A percentile compares a stretch with the other conserved stretches of the same genome.
Evolutionary conservation across 1,140 invertebrate species (phyloP).

Genomic region (Pseudomyrmex sp.): DNA sequence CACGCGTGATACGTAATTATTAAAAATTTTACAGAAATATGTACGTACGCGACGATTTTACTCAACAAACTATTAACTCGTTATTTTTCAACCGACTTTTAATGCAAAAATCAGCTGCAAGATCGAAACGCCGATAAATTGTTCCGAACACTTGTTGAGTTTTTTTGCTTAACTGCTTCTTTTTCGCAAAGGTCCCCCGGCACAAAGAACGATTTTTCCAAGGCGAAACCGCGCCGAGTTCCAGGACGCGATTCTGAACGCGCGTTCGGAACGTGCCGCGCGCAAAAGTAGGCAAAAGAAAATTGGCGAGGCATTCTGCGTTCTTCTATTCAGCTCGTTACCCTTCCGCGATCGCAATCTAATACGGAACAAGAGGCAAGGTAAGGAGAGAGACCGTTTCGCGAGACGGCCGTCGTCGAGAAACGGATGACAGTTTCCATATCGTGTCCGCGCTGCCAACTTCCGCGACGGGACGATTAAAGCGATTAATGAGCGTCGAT

Average conservation of each 20-base stretch:
- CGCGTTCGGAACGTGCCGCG: background rate
- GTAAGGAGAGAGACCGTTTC: slow-evolving; percentile 47
- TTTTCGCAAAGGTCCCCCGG: background rate
- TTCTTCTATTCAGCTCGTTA: slow-evolving; percentile 50
- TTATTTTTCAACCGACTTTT: too few relatives aligned
- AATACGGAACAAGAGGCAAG: slow-evolving; percentile 52
- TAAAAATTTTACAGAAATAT: too few relatives aligned
- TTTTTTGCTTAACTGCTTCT: background rate
- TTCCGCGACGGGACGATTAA: slow-evolving; percentile 68
- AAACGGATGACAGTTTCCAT: slow-evolving; percentile 22
- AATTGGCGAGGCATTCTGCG: background rate
- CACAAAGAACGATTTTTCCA: background rate
- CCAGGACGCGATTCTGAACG: slow-evolving; percentile 9
- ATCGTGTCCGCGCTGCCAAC: slow-evolving; percentile 52
- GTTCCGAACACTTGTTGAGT: background rate
- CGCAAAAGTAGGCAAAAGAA: slow-evolving; percentile 11
- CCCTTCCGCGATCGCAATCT: slow-evolving; percentile 58
- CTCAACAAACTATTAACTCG: too few relatives aligned
- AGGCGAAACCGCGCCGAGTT: background rate
- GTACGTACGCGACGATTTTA: too few relatives aligned
- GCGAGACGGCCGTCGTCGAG: slow-evolving; percentile 39
- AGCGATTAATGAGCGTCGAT: slow-evolving; percentile 63
- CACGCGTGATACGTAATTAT: too few relatives aligned
- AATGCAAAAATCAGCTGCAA: background rate
- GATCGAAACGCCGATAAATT: background rate